Conservation (phyloP, 2,797 vertebrate genomes). For the Columba guinea region DNA sequence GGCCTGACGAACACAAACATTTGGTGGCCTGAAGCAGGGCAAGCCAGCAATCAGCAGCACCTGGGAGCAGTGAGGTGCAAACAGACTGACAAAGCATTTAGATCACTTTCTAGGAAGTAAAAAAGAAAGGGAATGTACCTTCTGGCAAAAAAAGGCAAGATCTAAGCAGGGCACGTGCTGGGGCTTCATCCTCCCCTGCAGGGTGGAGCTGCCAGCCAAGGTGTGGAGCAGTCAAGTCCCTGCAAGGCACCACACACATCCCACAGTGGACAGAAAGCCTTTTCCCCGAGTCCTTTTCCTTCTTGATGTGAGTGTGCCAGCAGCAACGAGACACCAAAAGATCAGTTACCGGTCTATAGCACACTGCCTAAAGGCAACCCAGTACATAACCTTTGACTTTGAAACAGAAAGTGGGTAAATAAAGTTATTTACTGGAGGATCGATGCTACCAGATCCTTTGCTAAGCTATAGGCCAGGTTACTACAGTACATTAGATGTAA, state of each 20-base stretch:
- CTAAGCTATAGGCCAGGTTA: background rate
- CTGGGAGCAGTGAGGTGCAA: background rate
- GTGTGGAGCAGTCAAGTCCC: background rate
- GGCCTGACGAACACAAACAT: conserved; percentile 76
- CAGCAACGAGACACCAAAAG: background rate
- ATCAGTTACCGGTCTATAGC: background rate
- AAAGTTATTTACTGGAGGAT: background rate
- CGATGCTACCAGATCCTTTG: background rate
- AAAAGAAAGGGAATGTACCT: background rate
- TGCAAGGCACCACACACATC: background rate
- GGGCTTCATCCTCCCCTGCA: background rate
- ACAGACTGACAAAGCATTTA: background rate
- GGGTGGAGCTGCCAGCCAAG: background rate
- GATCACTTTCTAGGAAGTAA: background rate
- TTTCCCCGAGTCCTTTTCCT: background rate
- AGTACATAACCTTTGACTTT: background rate
- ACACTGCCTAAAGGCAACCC: background rate
- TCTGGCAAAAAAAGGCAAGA: background rate
- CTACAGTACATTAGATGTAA: background rate
- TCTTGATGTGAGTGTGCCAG: background rate
- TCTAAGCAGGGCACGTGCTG: background rate
- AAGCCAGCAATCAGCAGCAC: background rate
- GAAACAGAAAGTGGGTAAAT: background rate
- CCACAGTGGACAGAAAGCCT: background rate
- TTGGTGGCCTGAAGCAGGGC: conserved; percentile 47